Conservation (phyloP, 64 coral and sea anemone genomes). For the Montipora capricornis region DNA sequence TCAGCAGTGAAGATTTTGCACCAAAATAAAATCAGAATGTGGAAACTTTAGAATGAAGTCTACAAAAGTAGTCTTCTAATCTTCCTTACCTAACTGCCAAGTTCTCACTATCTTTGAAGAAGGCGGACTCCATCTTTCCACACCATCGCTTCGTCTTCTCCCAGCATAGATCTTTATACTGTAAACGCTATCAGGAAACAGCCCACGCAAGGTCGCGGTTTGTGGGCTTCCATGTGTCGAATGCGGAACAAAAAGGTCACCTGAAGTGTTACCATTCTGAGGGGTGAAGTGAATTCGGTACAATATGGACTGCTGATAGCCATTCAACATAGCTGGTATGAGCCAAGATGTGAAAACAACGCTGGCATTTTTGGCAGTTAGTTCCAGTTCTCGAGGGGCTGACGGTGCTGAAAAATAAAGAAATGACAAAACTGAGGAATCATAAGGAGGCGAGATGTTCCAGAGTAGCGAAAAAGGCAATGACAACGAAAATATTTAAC, state of each 20-base stretch:
- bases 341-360: slow-evolving; percentile 42
- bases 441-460: too few species aligned
- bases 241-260: slow-evolving; percentile 26
- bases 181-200: slow-evolving; percentile 38
- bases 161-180: slow-evolving; percentile 31
- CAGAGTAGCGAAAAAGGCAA: too few species aligned
- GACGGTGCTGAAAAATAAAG: slow-evolving; percentile 49
- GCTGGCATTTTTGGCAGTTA: slow-evolving; percentile 12
- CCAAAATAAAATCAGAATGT: too few species aligned
- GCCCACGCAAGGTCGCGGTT: slow-evolving; percentile 9
- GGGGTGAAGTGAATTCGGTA: slow-evolving; percentile 52
- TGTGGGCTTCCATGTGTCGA: not conserved
- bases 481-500: too few species aligned
- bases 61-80: not conserved
- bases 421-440: not conserved
- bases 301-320: slow-evolving; percentile 17
- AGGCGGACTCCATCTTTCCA: slow-evolving; percentile 1
- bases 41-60: too few species aligned
- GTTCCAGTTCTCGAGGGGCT: not conserved
- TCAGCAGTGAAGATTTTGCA: too few species aligned
- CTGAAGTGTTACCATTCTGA: slow-evolving; percentile 17
- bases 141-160: slow-evolving; percentile 48
- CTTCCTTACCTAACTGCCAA: slow-evolving; percentile 39
- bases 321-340: slow-evolving; percentile 37
- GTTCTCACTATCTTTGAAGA: slow-evolving; percentile 37